Base-by-base conservation (phyloP, 2,888 invertebrate genomes). In the Agrotis ipsilon region DNA sequence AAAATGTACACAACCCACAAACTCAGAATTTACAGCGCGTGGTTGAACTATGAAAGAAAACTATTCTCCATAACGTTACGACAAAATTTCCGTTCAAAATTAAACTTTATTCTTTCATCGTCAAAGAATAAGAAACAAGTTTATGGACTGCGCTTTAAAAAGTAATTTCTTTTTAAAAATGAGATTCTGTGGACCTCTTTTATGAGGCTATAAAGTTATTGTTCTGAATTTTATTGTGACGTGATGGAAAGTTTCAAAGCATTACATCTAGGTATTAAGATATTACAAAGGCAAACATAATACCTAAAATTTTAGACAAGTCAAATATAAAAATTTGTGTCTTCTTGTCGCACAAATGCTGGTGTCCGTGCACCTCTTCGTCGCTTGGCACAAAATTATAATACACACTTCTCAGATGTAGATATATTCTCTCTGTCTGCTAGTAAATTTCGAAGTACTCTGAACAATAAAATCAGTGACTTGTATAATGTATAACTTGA, bases 81-180 rank as follows among this genome's bases (percentile, higher is more conserved):
- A 74, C 60, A 64, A 43, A 48, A 51, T 64, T 80, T 68, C 61
- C 48, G 48, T 68, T 80, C 61, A 16, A 78, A 80, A 78, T 68
- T 68, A 77, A 74, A 64, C 57, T 57, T 68, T 13, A 52, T 6
- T 68, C 57, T 80, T 78, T 78, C 27, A 54, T 68, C 49, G 39
- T 75, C 60, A 61, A 57, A 60, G 52, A 66, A 54, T n/a, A 52
- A 58, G 46, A 63, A 58, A 74, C 54, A 59, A 58, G 60, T 80
- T 64, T 64, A 80, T 58, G 24, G 60, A 68, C 63, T 27, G 16
- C n/a, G 60, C 39, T 64, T 63, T 61, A n/a, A 16, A 49, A 55
- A 27, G 61, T 66, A 61, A 72, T 72, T 66, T 54, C 49, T 48
- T 79, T 79, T 77, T 77, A 49, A 74, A 74, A 24, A 61, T 68